A percentile compares a stretch with the other conserved stretches of the same genome.
These are phyloP conservation scores for Oreochromis grahami DNA, from an alignment of 2,797 vertebrate species.

Conservation along the genomic window DNA sequence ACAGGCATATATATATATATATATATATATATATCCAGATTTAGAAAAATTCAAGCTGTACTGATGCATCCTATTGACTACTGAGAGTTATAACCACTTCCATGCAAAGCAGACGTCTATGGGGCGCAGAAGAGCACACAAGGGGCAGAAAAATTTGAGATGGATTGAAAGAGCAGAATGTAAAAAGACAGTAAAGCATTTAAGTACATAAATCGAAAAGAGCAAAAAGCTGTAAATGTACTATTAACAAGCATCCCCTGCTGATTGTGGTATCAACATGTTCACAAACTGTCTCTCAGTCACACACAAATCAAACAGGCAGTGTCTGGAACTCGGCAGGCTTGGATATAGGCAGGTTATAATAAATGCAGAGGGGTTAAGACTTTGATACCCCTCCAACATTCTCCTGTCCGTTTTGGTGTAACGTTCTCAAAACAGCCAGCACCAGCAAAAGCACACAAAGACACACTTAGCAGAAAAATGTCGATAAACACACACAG, in stretches of 20 bases:
- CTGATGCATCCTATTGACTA: background rate
- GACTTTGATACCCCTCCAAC: constrained; percentile 72
- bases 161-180: background rate
- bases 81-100: constrained; percentile 4
- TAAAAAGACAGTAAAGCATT: constrained; percentile 4
- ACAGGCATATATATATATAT: background rate
- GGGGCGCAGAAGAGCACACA: background rate
- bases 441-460: constrained; percentile 2
- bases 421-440: constrained; percentile 41
- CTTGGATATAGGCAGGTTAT: constrained; percentile 76
- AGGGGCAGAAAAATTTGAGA: background rate
- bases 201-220: constrained; percentile 8
- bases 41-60: background rate
- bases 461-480: background rate
- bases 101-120: constrained; percentile 2
- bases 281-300: constrained; percentile 1
- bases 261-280: constrained; percentile 48
- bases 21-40: background rate
- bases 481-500: background rate
- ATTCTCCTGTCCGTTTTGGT: background rate
- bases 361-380: constrained; percentile 78
- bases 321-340: constrained; percentile 57
- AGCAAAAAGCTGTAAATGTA: constrained; percentile 50
- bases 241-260: constrained; percentile 65
- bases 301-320: constrained; percentile 28